A percentile compares a stretch with the other conserved stretches of the same genome.
phyloP scores from a whole-genome alignment of 2,797 vertebrate species.

The Thripadectes ignobilis region DNA sequence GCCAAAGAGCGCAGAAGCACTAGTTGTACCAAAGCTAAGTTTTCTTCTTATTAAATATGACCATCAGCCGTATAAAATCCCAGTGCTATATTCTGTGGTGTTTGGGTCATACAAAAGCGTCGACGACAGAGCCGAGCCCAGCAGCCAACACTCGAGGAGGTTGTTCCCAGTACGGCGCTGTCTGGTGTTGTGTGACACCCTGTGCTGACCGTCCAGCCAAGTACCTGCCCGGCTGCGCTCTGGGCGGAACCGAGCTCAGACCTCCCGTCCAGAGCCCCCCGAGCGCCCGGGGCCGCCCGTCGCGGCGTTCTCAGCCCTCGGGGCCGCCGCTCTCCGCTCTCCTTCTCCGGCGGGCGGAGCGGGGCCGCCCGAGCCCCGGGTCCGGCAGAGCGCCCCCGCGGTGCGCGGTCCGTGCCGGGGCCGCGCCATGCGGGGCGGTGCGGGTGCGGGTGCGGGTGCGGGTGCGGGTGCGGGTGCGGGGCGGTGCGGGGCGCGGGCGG shows the following conservation, averaged over 20 bases:
- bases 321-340: background rate
- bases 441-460: background rate
- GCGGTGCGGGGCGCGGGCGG: background rate
- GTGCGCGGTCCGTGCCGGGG: background rate
- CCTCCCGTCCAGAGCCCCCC: background rate
- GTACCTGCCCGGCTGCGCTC: background rate
- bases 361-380: background rate
- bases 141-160: rapidly evolving
- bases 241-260: rapidly evolving
- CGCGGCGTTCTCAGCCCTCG: background rate
- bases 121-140: rapidly evolving
- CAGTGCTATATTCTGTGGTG: rapidly evolving
- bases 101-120: background rate
- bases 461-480: background rate
- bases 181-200: background rate
- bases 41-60: background rate
- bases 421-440: background rate
- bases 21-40: background rate
- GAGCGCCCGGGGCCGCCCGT: background rate
- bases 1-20: background rate
- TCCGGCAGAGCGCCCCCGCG: no score
- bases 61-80: rapidly evolving
- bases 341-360: background rate
- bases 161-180: rapidly evolving
- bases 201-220: rapidly evolving